Percentiles rank a stretch among this genome's conserved stretches.
Conservation (phyloP, 2,113 vertebrate species). For the Petroica traversi region DNA sequence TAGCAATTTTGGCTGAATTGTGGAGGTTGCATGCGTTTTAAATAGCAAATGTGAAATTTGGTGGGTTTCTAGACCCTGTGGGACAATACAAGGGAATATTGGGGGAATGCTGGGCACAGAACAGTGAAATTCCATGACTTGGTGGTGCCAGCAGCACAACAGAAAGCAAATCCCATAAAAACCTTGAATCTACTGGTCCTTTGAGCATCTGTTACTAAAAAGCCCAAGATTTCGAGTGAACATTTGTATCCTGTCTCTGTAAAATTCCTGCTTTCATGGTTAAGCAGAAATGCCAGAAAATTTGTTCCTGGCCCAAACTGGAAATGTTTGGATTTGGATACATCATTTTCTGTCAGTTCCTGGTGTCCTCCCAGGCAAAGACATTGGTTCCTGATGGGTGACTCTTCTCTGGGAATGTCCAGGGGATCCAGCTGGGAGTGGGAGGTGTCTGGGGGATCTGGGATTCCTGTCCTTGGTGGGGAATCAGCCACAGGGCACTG, state of each 20-base stretch:
- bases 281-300: not conserved
- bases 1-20: not conserved
- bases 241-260: not conserved
- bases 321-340: accelerated
- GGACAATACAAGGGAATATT: accelerated
- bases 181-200: not conserved
- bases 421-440: not conserved
- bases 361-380: not conserved
- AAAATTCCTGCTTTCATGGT: not conserved
- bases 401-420: accelerated
- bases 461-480: accelerated
- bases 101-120: not conserved
- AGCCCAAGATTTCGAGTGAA: not conserved
- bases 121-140: not conserved
- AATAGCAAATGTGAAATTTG: not conserved
- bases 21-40: not conserved
- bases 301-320: not conserved
- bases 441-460: not conserved
- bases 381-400: accelerated
- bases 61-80: not conserved
- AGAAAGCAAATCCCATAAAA: not conserved
- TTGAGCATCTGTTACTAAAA: not conserved
- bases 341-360: accelerated
- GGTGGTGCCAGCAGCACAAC: not conserved
- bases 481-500: not conserved